Base-by-base conservation (phyloP, 64 coral and sea anemone genomes). In the Stichodactyla mertensii region DNA sequence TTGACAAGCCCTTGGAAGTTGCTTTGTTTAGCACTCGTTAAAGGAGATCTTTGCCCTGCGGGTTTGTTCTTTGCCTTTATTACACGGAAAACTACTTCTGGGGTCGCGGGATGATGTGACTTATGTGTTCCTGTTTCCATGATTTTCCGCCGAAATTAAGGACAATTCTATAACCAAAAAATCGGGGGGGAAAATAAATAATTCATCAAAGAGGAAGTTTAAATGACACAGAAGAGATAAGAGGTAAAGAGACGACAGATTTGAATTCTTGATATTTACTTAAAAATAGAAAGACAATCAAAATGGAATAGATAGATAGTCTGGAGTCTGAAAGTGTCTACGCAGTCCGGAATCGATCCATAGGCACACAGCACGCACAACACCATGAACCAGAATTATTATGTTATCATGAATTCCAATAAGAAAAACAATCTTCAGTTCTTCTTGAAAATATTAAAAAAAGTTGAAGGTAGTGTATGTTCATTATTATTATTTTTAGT, bases 231-330 rank as follows among this genome's bases (percentile, higher is more conserved):
- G 24, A 11, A 31, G 26, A 74, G 69, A 74, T 74, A 74, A 23
- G 24, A 74, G 69, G 69, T 10, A 74, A 71, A 31, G 69, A 74
- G 69, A 74, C 27, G 69, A 28, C 69, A 74, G 23, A 31, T 74
- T 74, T 6, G 69, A 31, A 74, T 74, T 10, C 10, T 74, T 31
- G 69, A 74, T 74, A 74, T 74, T 74, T 74, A 74, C 23, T 74
- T 74, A 26, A 20, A 1, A 31, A 26, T 74, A 74, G 24, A 74
- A 74, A 74, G n/a, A 9, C 62, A 74, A 74, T 74, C 69, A 74
- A 74, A 8, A 23, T 74, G 24, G 69, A 74, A 74, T 74, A 74
- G 22, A 74, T 74, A 36, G 36, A 74, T 74, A 74, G 69, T 74
- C 24, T 74, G 10, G 10, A 74, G 69, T 74, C 69, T 74, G 23